Base-by-base conservation (phyloP, 64 coral and sea anemone genomes). In the Astreopora myriophthalma region DNA sequence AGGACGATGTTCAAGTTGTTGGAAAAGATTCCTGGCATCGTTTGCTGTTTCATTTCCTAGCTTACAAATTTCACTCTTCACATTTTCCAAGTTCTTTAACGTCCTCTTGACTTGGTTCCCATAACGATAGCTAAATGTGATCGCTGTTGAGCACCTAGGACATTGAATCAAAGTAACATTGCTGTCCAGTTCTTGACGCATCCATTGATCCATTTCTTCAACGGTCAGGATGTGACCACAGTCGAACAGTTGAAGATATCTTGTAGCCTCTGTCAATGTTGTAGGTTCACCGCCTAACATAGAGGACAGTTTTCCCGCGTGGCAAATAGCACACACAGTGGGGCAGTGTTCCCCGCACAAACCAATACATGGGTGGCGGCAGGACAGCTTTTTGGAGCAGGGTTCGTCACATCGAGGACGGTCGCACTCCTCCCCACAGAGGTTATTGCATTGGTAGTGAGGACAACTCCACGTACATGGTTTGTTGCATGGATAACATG, bases 401-500 rank as follows among this genome's bases (percentile, higher is more conserved):
- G 85, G 86, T 38, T 37, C 68, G 40, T 94, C 74, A 46, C 87
- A 94, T 24, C 22, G 44, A 38, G 71, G 30, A 34, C 87, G 80
- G 39, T 85, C 48, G 22, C 87, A 94, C 46, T 38, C 63, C 48
- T 94, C 93, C 35, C 49, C 34, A 28, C 93, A 94, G 1, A 90
- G 66, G 34, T 94, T 94, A 57, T 90, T 94, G 40, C 87, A 94
- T 77, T 85, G 77, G 68, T 75, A 34, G 58, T 94, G 93, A 69
- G 76, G 76, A 26, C 93, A 90, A 16, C 67, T 76, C 69, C 31
- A 94, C 2, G 79, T 87, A 34, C 93, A 94, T 11, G 93, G 93
- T 12, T 39, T n/a, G 0, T 9, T 27, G 42, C 93, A 94, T 31
- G 93, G 79, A 16, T 31, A 26, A 25, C 93, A 94, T 10, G 25